Base-by-base conservation (phyloP, 2,888 invertebrate species). In the Oscheius sp. region DNA sequence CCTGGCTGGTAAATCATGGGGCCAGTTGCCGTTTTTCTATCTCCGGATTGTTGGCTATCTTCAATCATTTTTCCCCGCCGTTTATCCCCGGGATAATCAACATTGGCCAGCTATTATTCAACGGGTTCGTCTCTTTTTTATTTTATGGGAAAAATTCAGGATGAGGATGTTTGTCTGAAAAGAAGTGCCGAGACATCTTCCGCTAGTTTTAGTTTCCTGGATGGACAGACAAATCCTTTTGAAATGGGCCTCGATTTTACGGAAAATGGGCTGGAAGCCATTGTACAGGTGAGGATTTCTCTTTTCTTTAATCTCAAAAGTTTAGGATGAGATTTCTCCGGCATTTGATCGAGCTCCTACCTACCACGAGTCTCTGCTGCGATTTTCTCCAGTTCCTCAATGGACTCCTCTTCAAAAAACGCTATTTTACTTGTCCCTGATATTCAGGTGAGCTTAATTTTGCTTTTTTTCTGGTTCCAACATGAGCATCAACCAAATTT, bases 21-120 rank as follows among this genome's bases (percentile, higher is more conserved):
- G 81, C 16, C 55, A 68, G 3, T 53, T 83, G 43, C 84, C 84
- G 16, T 78, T 76, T 45, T 64, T 73, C 55, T 84, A 84, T 61
- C 76, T 84, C 13, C 70, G 77, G 53, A 35, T 78, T 27, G 70
- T 84, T 25, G 43, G 76, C 25, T 61, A 41, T 56, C 76, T 84
- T 61, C 84, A 84, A 69, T 56, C 69, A 25, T 63, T 75, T n/a
- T 83, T 78, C 45, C 78, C 81, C 7, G 23, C 46, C 9, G 53
- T 49, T 29, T 73, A 73, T 45, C 73, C 73, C 0, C 21, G 55
- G 13, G 56, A 56, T n/a, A 29, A 64, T n/a, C 25, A 66, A 6
- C 21, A 21, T 13, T 72, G 72, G 72, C 72, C 72, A 2, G 53
- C 72, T 6, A 66, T 64, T 2, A 72, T 72, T 55, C 35, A 72